These are phyloP conservation scores for Botrylloides violaceus DNA, from an alignment of 23 tunicate genomes.

Conservation along the genomic window DNA sequence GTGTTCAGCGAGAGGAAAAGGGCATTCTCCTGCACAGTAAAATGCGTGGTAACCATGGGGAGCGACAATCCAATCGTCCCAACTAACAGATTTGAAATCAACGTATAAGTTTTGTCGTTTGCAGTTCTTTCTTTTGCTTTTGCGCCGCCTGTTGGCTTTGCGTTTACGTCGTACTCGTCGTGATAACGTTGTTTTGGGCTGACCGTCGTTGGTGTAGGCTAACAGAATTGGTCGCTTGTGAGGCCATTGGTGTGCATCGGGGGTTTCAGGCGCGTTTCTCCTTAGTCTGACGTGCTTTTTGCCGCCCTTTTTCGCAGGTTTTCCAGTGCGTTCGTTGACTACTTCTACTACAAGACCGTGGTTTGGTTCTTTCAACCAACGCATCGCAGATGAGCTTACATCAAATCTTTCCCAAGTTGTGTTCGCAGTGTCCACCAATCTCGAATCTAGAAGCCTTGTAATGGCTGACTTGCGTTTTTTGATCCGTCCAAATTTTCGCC, in stretches of 20 bases:
- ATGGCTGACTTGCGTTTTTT: constrained; percentile 18
- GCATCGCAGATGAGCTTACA: constrained; percentile 37
- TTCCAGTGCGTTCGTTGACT: constrained; percentile 22
- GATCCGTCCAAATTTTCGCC: constrained; percentile 1
- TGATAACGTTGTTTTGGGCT: constrained; percentile 31
- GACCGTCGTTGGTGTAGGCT: constrained; percentile 75
- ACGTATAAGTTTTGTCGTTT: constrained; percentile 71
- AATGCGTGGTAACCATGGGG: constrained; percentile 92
- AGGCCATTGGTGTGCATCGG: constrained; percentile 47
- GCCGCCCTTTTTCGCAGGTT: constrained; percentile 19
- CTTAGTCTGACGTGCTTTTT: constrained; percentile 61
- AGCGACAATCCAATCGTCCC: constrained; percentile 92
- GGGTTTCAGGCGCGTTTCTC: constrained; percentile 35
- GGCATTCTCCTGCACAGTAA: constrained; percentile 70
- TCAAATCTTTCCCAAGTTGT: constrained; percentile 90
- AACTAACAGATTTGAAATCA: constrained; percentile 69
- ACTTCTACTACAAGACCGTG: constrained; percentile 80
- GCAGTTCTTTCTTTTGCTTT: constrained; percentile 35
- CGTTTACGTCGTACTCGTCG: constrained; percentile 24
- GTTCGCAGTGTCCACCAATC: constrained; percentile 56
- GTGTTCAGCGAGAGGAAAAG: constrained; percentile 70
- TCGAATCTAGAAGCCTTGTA: constrained; percentile 57
- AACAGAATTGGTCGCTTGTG: constrained; percentile 58
- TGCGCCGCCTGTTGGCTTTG: constrained; percentile 21
- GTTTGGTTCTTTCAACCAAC: constrained; percentile 54